phyloP scores from a whole-genome alignment of 2,888 invertebrate species.

The Deladenus siricidicola region DNA sequence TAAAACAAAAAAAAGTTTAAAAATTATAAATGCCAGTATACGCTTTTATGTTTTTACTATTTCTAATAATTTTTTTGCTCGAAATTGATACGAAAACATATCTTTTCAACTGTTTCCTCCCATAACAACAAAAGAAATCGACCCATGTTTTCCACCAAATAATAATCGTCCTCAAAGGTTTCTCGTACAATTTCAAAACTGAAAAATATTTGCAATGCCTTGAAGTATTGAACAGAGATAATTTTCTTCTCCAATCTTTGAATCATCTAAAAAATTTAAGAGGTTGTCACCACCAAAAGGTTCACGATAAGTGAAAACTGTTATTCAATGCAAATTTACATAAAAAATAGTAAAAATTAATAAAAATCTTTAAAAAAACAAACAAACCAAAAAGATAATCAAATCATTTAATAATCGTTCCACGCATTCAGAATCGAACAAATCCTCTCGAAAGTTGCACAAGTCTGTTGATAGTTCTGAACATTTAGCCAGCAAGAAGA shows the following conservation, averaged over 20 bases:
- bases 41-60: conserved; percentile 9
- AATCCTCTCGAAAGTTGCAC: too few species aligned
- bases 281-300: not conserved
- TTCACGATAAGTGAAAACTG: too few species aligned
- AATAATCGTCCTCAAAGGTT: conserved; percentile 23
- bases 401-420: not conserved
- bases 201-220: conserved; percentile 25
- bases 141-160: conserved; percentile 22
- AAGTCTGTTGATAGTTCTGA: too few species aligned
- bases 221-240: conserved; percentile 19
- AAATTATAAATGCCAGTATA: not conserved
- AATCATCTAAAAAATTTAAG: conserved; percentile 4
- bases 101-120: conserved; percentile 4
- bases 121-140: conserved; percentile 21
- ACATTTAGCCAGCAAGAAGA: too few species aligned
- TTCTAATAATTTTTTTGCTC: too few species aligned
- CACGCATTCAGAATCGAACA: too few species aligned
- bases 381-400: not conserved
- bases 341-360: not conserved
- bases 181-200: conserved; percentile 10
- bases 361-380: not conserved
- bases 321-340: too few species aligned
- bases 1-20: not conserved
- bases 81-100: not conserved
- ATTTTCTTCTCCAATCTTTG: conserved; percentile 4